These are phyloP conservation scores for Lasius platythorax DNA, from an alignment of 2,888 invertebrate genomes.

Conservation along the genomic window DNA sequence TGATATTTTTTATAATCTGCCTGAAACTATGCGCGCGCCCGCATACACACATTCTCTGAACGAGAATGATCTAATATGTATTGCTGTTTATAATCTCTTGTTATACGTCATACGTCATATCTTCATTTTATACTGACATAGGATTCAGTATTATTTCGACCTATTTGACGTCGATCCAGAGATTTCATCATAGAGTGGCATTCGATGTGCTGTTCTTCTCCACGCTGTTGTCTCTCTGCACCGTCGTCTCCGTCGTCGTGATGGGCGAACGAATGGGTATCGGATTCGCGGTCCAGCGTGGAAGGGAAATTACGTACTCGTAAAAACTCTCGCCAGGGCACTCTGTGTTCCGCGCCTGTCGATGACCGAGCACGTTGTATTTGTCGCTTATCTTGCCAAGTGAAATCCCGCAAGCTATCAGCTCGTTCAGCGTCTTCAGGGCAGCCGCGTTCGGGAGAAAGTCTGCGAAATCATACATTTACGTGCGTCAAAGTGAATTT, in stretches of 20 bases:
- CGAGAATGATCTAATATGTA: background rate
- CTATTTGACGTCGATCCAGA: background rate
- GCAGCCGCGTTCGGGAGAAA: constrained; percentile 81
- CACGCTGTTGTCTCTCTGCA: background rate
- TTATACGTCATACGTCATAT: constrained; percentile 5
- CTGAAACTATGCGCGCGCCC: background rate
- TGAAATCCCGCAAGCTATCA: constrained; percentile 82
- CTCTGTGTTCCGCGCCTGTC: constrained; percentile 82
- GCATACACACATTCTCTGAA: background rate
- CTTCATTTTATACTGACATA: background rate
- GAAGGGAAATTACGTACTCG: constrained; percentile 81
- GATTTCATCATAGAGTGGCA: background rate
- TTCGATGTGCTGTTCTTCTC: background rate
- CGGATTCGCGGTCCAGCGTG: constrained; percentile 79
- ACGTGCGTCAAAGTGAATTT: background rate
- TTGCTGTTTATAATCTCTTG: background rate
- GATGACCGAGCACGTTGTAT: constrained; percentile 83
- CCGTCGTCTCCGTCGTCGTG: background rate
- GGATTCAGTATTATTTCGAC: background rate
- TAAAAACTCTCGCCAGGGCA: constrained; percentile 85
- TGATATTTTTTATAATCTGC: background rate
- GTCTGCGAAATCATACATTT: constrained; percentile 73
- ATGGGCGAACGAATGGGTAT: constrained; percentile 53
- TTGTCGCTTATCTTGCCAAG: constrained; percentile 78
- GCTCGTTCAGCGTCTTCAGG: constrained; percentile 76